phyloP scores from a whole-genome alignment of 2,113 vertebrate species.

The Dasypus novemcinctus region DNA sequence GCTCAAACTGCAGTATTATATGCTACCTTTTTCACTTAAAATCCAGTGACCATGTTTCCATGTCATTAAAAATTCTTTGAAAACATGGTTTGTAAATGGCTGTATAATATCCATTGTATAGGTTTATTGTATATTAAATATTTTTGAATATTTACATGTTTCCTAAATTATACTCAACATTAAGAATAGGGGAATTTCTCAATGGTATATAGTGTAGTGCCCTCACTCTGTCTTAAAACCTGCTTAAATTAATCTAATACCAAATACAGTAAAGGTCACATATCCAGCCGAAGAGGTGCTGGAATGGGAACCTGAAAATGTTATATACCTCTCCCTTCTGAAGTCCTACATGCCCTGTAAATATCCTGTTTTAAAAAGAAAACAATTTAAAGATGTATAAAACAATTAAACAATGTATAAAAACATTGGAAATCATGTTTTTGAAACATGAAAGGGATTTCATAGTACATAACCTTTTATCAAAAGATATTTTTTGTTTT shows the following conservation, averaged over 20 bases:
- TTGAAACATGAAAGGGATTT: slow-evolving; percentile 25
- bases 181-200: not conserved
- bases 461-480: not conserved
- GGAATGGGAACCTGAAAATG: fast-evolving
- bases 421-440: not conserved
- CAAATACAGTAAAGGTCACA: not conserved
- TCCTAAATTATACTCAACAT: not conserved
- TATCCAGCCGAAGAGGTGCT: too few species aligned
- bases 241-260: not conserved
- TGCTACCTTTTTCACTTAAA: not conserved
- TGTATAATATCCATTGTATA: not conserved
- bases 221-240: not conserved
- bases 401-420: too few species aligned
- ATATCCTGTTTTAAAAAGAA: not conserved
- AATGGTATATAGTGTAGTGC: not conserved
- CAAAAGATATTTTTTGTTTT: not conserved
- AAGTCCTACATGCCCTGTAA: not conserved
- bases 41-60: not conserved
- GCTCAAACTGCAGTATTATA: not conserved
- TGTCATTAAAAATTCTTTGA: not conserved
- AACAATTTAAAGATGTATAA: too few species aligned
- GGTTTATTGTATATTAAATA: not conserved
- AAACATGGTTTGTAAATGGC: not conserved
- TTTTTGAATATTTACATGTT: not conserved
- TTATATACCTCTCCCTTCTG: not conserved